Base-by-base conservation (phyloP, 37 sponge, comb jelly and placozoan genomes). In the Geodia barretti region DNA sequence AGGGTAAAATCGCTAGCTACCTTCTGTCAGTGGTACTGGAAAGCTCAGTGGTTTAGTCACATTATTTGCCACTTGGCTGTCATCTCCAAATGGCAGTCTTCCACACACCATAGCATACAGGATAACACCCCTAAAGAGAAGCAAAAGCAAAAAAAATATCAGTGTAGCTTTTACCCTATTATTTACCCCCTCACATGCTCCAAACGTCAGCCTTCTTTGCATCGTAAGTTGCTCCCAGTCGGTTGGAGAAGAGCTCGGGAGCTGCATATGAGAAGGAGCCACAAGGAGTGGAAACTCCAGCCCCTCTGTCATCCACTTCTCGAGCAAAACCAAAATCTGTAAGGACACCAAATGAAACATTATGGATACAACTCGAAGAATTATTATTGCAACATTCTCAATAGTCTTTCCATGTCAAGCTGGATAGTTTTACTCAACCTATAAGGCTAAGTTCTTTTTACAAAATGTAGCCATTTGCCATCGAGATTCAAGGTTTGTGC, bases 61-160 rank as follows among this genome's bases (percentile, higher is more conserved):
- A 47, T 47, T 77, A 60, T 74, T 82, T 33, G 72, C 86, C 41
- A 86, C 80, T 24, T 89, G 76, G 41, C 66, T 39, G 38, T 94
- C 88, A 84, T 97, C 97, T 41, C 91, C 95, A 87, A 97, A 97
- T 37, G 94, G 92, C 19, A 97, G 90, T 24, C 87, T 80, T 9
- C 97, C 97, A 73, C 89, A 89, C 29, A 91, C 92, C 94, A 97
- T 97, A 24, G 97, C 94, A 83, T 86, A 97, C 71, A 93, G 74
- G 19, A 97, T 89, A 33, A 93, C 90, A 74, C 97, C 97, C 63
- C 93, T 92, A 63, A 25, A 69, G 37, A 39, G 21, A 85, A 43
- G 3, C 35, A 38, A 19, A 30, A 36, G 2, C 2, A 26, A 23
- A 65, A 65, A 19, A 29, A 19, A 65, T 65, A 14, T 7, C 14